Evolutionary conservation across 2,797 vertebrate species (phyloP), one percentile per base, ranked within the genome.

Genomic region (Hipposideros larvatus): DNA sequence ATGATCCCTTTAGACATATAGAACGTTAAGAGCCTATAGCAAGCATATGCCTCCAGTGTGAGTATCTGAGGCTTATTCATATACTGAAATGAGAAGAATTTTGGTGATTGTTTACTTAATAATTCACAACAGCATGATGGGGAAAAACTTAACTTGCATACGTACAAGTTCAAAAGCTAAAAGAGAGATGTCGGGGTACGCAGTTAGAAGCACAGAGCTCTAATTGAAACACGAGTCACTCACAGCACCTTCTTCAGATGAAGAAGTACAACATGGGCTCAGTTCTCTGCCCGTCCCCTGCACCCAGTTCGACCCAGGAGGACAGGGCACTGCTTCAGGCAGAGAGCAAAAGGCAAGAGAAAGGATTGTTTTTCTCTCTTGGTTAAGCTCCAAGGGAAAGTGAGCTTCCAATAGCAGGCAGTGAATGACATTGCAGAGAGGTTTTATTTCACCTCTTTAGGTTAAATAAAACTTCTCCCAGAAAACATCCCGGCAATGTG

Each of bases 371-470:
- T 70, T 89, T 74, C 83, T 61, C 21, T 88, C 8, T 55, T 51
- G 53, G 34, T 87, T 90, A 89, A 87, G 19, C 8, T 83, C 41
- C 63, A 83, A 75, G 16, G 14, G 34, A 77, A 93, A 87, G 63
- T 48, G 16, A 95, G 57, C 19, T 93, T 88, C n/a, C 37, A 41
- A 31, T 11, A 5, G 16, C 48, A 93, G 71, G 41, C n/a, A 85
- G 5, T 19, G 48, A 90, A 77, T 43, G 53, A 91, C 34, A 78
- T 14, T 71, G n/a, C 21, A 77, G 22, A 88, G 43, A 74, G 15
- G 3, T 46, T 85, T 92, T 79, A 57, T 68, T 92, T 89, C 41
- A 84, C 31, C 66, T 94, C 70, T 77, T 97, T 63, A 41, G 2
- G 1, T 48, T 77, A 71, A 85, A 78, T 93, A 71, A 95, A 84